Conservation (phyloP, 2,113 vertebrate species). For the Spea bombifrons region DNA sequence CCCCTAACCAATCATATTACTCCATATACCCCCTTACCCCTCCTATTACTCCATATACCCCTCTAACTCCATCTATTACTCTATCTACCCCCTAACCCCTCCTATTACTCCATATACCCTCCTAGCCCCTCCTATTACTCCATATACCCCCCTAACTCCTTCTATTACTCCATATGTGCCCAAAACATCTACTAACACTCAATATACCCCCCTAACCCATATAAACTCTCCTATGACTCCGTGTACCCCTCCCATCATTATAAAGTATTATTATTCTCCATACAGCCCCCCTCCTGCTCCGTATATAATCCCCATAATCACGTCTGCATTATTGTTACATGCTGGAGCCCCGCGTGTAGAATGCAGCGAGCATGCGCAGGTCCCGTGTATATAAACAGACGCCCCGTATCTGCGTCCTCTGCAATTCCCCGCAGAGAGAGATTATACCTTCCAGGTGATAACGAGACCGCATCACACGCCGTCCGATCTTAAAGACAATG, state of each 20-base stretch:
- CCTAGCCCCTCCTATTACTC: background rate
- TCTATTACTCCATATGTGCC: background rate
- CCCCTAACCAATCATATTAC: too few relatives aligned
- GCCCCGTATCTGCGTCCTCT: background rate
- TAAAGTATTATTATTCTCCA: background rate
- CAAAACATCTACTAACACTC: background rate
- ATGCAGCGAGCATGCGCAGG: too few relatives aligned
- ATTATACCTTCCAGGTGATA: constrained; percentile 28
- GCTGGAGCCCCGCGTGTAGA: too few relatives aligned
- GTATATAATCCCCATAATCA: background rate
- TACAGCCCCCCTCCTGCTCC: background rate
- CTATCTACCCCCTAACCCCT: background rate
- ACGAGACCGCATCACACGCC: constrained; percentile 5
- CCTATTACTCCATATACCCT: background rate
- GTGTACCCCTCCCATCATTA: background rate
- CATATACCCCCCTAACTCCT: background rate
- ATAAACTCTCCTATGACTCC: background rate
- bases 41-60: background rate
- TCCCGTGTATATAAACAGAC: constrained; percentile 20
- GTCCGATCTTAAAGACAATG: constrained; percentile 4
- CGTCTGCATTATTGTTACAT: background rate
- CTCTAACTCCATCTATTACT: too few relatives aligned
- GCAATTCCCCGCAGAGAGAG: constrained; percentile 30
- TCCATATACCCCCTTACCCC: background rate
- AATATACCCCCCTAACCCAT: background rate